A percentile compares a stretch with the other conserved stretches of the same genome.
phyloP scores from a whole-genome alignment of 2,113 vertebrate species.

The Trochalopteron elliotii region DNA sequence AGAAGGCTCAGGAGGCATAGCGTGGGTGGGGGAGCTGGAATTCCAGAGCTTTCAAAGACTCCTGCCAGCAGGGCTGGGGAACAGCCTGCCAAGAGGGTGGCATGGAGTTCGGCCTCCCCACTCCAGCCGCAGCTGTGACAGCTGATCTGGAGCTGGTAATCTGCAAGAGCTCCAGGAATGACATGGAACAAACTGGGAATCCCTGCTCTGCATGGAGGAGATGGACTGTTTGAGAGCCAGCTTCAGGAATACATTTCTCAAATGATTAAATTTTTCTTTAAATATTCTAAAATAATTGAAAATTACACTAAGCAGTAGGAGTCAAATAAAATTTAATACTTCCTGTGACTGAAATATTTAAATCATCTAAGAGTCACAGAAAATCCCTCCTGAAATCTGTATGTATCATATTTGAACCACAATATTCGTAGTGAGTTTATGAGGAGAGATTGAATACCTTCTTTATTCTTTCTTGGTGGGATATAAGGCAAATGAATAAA shows the following conservation, averaged over 20 bases:
- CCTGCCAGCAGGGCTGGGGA: background rate
- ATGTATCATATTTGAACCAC: background rate
- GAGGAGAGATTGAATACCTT: background rate
- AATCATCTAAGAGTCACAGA: background rate
- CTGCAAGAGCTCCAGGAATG: background rate
- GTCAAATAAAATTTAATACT: background rate
- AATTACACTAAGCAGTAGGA: background rate
- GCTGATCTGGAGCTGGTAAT: background rate
- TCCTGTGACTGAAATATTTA: background rate
- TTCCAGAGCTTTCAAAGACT: background rate
- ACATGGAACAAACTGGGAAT: background rate
- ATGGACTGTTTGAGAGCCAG: background rate
- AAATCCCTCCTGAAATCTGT: background rate
- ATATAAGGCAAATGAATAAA: background rate
- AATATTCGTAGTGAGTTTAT: background rate
- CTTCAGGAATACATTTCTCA: background rate
- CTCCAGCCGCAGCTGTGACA: background rate
- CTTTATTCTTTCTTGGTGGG: background rate
- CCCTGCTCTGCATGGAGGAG: accelerated
- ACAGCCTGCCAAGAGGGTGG: background rate
- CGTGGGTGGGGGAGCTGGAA: background rate
- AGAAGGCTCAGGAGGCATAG: background rate
- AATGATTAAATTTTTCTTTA: background rate
- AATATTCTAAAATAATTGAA: background rate
- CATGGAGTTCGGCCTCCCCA: background rate